phyloP scores from a whole-genome alignment of 1,140 invertebrate genomes.

The Drosophila lini region DNA sequence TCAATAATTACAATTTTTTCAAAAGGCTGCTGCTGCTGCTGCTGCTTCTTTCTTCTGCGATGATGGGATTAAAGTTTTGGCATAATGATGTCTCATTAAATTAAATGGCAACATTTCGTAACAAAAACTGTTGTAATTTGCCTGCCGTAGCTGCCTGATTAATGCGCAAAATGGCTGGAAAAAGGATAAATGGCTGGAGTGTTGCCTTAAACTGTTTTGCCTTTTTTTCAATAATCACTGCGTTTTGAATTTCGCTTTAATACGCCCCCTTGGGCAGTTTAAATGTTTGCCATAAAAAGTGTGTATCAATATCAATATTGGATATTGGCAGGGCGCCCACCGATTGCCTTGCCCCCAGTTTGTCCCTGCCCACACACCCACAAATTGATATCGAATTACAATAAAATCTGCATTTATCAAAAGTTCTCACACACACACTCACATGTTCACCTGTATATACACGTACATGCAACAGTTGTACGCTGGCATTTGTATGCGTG shows the following conservation, averaged over 20 bases:
- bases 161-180: constrained; percentile 14
- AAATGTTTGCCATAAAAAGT: constrained; percentile 36
- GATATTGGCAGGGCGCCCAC: constrained; percentile 14
- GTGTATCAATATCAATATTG: constrained; percentile 52
- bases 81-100: constrained; percentile 65
- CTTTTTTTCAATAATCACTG: constrained; percentile 9
- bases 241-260: constrained; percentile 27
- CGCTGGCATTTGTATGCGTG: constrained; percentile 19
- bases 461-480: constrained; percentile 40
- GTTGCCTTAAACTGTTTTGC: constrained; percentile 30
- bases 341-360: background rate
- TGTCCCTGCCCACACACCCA: background rate
- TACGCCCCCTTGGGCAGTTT: constrained; percentile 6
- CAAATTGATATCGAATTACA: constrained; percentile 54
- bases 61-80: constrained; percentile 60
- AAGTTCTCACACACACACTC: constrained; percentile 10
- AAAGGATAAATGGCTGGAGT: constrained; percentile 4
- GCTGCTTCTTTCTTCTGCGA: constrained; percentile 15
- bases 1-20: constrained; percentile 58
- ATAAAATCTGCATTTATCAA: constrained; percentile 57
- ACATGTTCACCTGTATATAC: background rate
- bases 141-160: constrained; percentile 38
- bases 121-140: constrained; percentile 51
- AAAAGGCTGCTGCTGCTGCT: background rate
- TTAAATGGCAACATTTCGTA: constrained; percentile 55